Percentiles rank a stretch among this genome's conserved stretches.
These are phyloP conservation scores for Morbakka virulenta DNA, from an alignment of 30 jellyfish, hydroid and myxozoan species.

Conservation along the genomic window DNA sequence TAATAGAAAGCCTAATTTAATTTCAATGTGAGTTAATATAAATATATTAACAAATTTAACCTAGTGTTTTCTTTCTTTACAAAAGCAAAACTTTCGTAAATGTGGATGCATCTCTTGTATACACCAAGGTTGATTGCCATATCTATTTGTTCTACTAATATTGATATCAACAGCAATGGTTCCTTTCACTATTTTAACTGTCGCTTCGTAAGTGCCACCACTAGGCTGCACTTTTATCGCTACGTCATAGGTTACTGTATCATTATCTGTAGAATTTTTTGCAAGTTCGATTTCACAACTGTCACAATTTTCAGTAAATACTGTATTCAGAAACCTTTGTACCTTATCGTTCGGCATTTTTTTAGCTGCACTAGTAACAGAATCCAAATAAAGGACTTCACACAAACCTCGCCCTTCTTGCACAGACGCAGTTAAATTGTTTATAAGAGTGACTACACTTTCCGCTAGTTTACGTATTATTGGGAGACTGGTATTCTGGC, in stretches of 20 bases:
- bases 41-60: too few species aligned
- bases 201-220: conserved; percentile 42
- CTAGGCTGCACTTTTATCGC: conserved; percentile 31
- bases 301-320: not conserved
- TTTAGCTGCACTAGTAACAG: conserved; percentile 2
- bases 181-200: not conserved
- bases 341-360: conserved; percentile 7
- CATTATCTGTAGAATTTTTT: not conserved
- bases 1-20: too few species aligned
- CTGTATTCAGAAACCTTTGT: not conserved
- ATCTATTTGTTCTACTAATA: not conserved
- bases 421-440: not conserved
- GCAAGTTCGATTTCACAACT: conserved; percentile 10
- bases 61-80: not conserved
- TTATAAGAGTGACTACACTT: not conserved
- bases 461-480: not conserved
- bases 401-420: not conserved
- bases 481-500: not conserved
- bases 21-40: too few species aligned
- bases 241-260: not conserved
- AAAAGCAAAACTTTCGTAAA: not conserved
- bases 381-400: not conserved
- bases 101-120: not conserved
- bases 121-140: not conserved
- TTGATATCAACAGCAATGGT: not conserved